Base-by-base conservation (phyloP, 2,113 vertebrate genomes). In the Syrrhaptes paradoxus region DNA sequence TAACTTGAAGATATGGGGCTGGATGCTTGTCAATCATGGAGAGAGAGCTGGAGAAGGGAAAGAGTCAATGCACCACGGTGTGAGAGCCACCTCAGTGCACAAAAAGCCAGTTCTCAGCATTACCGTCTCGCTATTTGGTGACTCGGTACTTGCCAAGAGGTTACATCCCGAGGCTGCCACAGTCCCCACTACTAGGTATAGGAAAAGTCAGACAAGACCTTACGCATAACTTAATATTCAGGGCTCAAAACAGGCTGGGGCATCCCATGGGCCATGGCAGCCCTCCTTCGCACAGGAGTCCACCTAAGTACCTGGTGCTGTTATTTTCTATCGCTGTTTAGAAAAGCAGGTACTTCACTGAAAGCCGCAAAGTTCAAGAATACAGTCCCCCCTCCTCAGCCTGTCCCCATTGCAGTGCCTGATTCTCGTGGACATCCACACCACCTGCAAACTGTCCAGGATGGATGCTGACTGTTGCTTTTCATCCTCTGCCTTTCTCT, bases 41-140 rank as follows among this genome's bases (percentile, higher is more conserved):
- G 41, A 31, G 52, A 18, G 67, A 76, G 31, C 28, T 92, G 75
- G 51, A 65, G 68, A 62, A 81, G 29, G 52, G 17, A 46, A 43
- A 51, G n/a, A 9, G 25, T 63, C 24, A 22, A 7, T 12, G 9
- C 12, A 13, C 4, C 26, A 2, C 0, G 1, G 10, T 34, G 28
- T 48, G 21, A 81, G 78, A 88, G 31, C 13, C 49, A 52, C 66
- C 6, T 31, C 17, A 24, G 6, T 12, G 24, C 28, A 46, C 59
- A 76, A 54, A 54, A 76, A 54, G 2, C 9, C 22, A 28, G 3
- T 71, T 84, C 26, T 32, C 36, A 26, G 32, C 15, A 4, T 52
- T n/a, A 38, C n/a, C 22, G 7, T 61, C 28, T 52, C 2, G 6
- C 28, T 65, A 13, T 48, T 43, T 5, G 22, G 25, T 67, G 74